Evolutionary conservation across 2,113 vertebrate species (phyloP), one percentile per base, ranked within the genome.

Genomic region (Hyperopisus bebe): DNA sequence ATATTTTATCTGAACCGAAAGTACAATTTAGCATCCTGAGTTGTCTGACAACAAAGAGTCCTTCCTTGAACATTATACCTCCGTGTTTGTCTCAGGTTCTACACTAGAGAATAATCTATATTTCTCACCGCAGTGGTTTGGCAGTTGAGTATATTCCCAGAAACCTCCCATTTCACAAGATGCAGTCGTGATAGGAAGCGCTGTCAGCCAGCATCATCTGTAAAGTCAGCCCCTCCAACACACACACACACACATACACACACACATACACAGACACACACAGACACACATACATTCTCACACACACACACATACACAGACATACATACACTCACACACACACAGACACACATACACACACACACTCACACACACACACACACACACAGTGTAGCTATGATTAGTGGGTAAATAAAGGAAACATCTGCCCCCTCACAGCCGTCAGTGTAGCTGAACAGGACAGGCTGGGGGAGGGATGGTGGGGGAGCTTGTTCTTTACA

Each of bases 341-440:
- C 2, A 50, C 17, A 53, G 1, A 53, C 51, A 55, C 1, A 21
- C 53, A 21, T 5, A 21, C 53, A 55, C 17, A 6, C 53, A 55
- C 21, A 47, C 89, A 89, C 87, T 0, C 4, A 53, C 51, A 53
- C 0, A 51, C 5, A 55, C 5, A 58, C 19, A 58, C 53, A 24
- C 21, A 62, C 55, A 62, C 55, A 53, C 89, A 55, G 90, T 93
- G 94, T 92, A 89, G 89, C 88, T 88, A 88, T 92, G 90, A 93
- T 94, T 89, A 91, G 88, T 89, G 87, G 92, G 89, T 90, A 91
- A 92, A 94, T 91, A 93, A 93, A 94, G 94, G 94, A 95, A 95
- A 95, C 95, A 95, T 96, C 95, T 96, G 95, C 93, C 93, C 91
- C 92, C 91, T 90, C 93, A 92, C 93, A 93, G 89, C 91, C 92